Evolutionary conservation across 1,140 invertebrate species (phyloP).

Genomic region (Halictus rubicundus): DNA sequence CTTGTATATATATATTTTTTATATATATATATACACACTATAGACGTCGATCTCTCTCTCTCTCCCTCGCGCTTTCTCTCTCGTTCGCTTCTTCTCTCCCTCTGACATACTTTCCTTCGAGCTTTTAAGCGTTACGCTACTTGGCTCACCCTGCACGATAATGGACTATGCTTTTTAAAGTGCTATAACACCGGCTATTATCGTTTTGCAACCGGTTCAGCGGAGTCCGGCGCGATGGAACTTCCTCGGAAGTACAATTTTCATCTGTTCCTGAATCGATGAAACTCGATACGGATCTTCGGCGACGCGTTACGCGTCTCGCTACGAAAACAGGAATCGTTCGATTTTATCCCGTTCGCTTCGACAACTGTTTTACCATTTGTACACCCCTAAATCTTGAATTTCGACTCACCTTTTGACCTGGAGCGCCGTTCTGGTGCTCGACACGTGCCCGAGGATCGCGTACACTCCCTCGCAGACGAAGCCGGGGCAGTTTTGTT

Average conservation of each 20-base stretch:
- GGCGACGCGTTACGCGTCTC: not conserved
- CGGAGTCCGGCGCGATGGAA: constrained; percentile 9
- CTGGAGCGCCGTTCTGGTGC: no score
- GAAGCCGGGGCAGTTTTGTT: not conserved
- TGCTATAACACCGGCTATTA: constrained; percentile 54
- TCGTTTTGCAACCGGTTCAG: constrained; percentile 51
- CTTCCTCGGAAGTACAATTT: constrained; percentile 1
- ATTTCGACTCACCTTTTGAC: no score
- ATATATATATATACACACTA: constrained; percentile 1
- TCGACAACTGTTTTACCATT: no score
- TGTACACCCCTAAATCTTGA: no score
- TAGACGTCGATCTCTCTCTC: not conserved
- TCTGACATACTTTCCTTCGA: constrained; percentile 26
- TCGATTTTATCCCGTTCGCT: not conserved
- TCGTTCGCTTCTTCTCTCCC: constrained; percentile 17
- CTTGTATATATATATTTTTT: constrained; percentile 8
- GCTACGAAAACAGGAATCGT: not conserved
- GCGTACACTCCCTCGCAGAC: not conserved
- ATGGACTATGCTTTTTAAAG: constrained; percentile 57
- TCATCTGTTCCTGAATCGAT: constrained; percentile 20
- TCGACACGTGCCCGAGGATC: no score
- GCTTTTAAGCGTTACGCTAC: constrained; percentile 54
- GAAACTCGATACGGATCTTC: not conserved
- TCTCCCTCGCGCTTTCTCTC: not conserved
- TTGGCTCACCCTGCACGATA: constrained; percentile 48